Evolutionary conservation across 1,140 invertebrate genomes (phyloP).

Genomic region (Alviniconcha marisindica): DNA sequence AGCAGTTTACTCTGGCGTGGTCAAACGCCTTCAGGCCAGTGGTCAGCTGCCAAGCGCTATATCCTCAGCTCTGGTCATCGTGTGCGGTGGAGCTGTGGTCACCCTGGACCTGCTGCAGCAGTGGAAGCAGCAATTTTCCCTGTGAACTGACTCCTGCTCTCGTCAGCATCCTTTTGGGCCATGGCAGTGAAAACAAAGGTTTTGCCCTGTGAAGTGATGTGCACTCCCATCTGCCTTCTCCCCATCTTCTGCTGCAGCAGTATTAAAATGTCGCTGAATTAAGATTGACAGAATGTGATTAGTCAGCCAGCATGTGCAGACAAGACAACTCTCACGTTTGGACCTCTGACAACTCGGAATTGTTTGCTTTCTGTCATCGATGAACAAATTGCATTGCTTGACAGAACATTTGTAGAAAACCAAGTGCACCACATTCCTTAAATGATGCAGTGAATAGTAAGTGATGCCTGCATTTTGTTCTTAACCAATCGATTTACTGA

Average conservation of each 20-base stretch:
- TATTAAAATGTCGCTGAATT: background rate
- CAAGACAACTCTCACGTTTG: too few species aligned
- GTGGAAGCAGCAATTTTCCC: constrained; percentile 69
- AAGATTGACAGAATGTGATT: background rate
- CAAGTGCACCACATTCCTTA: too few species aligned
- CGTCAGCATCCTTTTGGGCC: too few species aligned
- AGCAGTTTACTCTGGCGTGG: constrained; percentile 74
- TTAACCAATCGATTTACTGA: too few species aligned
- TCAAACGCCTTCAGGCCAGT: constrained; percentile 62
- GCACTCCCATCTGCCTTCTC: background rate
- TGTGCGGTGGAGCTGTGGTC: constrained; percentile 78
- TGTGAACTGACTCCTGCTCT: constrained; percentile 43
- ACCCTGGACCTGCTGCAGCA: constrained; percentile 71
- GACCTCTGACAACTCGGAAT: too few species aligned
- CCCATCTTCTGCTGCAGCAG: background rate
- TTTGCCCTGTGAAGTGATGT: background rate
- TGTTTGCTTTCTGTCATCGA: too few species aligned
- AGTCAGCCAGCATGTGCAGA: background rate
- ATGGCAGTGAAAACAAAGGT: background rate
- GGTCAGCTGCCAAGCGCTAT: constrained; percentile 62
- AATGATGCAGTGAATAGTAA: too few species aligned
- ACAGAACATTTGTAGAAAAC: too few species aligned
- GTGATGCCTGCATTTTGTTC: too few species aligned
- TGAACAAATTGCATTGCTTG: too few species aligned
- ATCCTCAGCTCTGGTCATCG: constrained; percentile 75